These are phyloP conservation scores for Noctua janthina DNA, from an alignment of 2,888 invertebrate genomes.

Conservation along the genomic window DNA sequence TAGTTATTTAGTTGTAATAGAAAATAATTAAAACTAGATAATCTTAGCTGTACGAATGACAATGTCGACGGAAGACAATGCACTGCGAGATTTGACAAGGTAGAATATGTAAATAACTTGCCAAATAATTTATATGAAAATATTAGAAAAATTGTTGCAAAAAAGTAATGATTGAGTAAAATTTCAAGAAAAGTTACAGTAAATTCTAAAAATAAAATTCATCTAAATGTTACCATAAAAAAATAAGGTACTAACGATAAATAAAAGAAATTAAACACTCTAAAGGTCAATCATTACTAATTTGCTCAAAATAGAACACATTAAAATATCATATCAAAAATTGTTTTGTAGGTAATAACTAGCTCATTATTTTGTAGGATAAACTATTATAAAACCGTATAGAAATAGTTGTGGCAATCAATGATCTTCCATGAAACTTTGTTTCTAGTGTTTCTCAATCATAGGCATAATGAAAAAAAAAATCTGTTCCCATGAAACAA, in stretches of 20 bases:
- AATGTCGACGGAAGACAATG: slow-evolving; percentile 72
- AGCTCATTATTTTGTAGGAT: slow-evolving; percentile 58
- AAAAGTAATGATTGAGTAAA: slow-evolving; percentile 33
- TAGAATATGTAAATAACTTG: slow-evolving; percentile 80
- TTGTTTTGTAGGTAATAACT: slow-evolving; percentile 58
- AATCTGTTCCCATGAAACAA: background rate
- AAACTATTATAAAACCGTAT: slow-evolving; percentile 44
- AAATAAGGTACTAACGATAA: background rate
- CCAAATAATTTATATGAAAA: slow-evolving; percentile 72
- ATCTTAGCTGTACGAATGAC: slow-evolving; percentile 56
- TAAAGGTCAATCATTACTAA: slow-evolving; percentile 37
- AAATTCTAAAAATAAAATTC: background rate
- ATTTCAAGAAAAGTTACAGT: background rate
- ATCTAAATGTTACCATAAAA: background rate
- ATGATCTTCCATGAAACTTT: slow-evolving; percentile 66
- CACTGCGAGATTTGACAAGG: slow-evolving; percentile 88
- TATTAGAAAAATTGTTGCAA: slow-evolving; percentile 19
- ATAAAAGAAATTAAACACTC: background rate
- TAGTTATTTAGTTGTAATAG: slow-evolving; percentile 57
- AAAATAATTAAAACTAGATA: slow-evolving; percentile 47
- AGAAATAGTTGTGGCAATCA: slow-evolving; percentile 61
- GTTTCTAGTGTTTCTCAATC: slow-evolving; percentile 15
- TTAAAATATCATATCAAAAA: slow-evolving; percentile 63
- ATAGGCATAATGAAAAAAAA: background rate
- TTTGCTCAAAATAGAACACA: slow-evolving; percentile 44